A percentile compares a stretch with the other conserved stretches of the same genome.
phyloP scores from a whole-genome alignment of 2,113 vertebrate species.

The Opisthocomus hoazin region DNA sequence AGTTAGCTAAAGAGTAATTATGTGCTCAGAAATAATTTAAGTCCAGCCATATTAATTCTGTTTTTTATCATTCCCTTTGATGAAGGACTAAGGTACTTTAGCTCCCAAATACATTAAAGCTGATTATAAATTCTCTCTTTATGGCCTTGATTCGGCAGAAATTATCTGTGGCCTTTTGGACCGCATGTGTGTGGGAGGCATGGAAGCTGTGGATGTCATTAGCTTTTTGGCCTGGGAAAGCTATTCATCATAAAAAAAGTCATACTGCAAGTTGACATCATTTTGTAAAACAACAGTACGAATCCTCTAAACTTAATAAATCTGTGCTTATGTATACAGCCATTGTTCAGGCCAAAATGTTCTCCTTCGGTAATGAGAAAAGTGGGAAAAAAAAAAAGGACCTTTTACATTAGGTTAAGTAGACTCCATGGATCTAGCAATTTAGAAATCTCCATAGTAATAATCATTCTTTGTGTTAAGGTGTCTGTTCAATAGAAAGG shows the following conservation, averaged over 20 bases:
- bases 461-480: neutral
- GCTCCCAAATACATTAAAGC: conserved; percentile 67
- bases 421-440: neutral
- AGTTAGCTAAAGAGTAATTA: conserved; percentile 65
- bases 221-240: conserved; percentile 14
- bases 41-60: conserved; percentile 52
- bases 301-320: conserved; percentile 16
- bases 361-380: neutral
- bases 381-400: neutral
- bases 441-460: neutral
- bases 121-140: conserved; percentile 69
- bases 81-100: conserved; percentile 67
- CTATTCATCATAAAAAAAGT: neutral
- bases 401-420: neutral
- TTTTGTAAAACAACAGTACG: conserved; percentile 9
- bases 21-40: conserved; percentile 66
- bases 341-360: neutral
- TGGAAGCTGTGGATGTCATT: conserved; percentile 4
- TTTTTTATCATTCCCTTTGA: conserved; percentile 68
- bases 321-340: neutral
- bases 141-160: conserved; percentile 50
- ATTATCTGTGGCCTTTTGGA: conserved; percentile 53
- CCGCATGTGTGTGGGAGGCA: neutral
- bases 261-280: neutral
- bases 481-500: neutral